phyloP scores from a whole-genome alignment of 23 tunicate genomes.

The Clavelina lepadiformis region DNA sequence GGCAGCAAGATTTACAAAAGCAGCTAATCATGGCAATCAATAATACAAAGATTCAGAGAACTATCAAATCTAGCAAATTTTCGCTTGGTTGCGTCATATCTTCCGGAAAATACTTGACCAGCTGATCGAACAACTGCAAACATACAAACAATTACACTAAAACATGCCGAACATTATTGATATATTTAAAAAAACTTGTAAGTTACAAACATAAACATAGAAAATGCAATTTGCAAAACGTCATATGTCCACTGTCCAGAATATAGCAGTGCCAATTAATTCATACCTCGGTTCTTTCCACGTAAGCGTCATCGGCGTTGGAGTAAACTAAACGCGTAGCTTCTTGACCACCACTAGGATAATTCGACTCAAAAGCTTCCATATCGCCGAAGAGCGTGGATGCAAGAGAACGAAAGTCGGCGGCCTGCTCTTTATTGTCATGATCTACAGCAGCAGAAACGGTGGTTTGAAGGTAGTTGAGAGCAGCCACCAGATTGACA shows the following conservation, averaged over 20 bases:
- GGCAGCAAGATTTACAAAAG: too few species aligned
- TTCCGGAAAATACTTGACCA: constrained; percentile 54
- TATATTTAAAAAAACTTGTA: too few species aligned
- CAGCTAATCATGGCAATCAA: too few species aligned
- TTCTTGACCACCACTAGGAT: constrained; percentile 4
- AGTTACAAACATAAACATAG: too few species aligned
- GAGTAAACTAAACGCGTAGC: constrained; percentile 14
- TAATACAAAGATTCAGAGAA: too few species aligned
- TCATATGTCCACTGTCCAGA: too few species aligned
- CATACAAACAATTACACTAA: too few species aligned
- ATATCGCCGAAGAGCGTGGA: constrained; percentile 59
- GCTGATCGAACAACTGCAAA: constrained; percentile 45
- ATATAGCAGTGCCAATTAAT: neutral
- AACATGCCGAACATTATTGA: too few species aligned
- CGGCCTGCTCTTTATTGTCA: constrained; percentile 12
- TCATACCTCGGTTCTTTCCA: constrained; percentile 43
- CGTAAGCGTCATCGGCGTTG: constrained; percentile 13
- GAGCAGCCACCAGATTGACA: constrained; percentile 38
- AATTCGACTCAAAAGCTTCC: constrained; percentile 8
- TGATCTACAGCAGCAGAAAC: constrained; percentile 62
- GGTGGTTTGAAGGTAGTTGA: constrained; percentile 32
- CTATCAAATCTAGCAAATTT: constrained; percentile 47
- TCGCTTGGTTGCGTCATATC: constrained; percentile 67
- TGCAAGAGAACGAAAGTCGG: constrained; percentile 48
- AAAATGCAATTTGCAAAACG: too few species aligned